Conservation (phyloP, 2,888 invertebrate species). For the Aleiodes testaceus region DNA sequence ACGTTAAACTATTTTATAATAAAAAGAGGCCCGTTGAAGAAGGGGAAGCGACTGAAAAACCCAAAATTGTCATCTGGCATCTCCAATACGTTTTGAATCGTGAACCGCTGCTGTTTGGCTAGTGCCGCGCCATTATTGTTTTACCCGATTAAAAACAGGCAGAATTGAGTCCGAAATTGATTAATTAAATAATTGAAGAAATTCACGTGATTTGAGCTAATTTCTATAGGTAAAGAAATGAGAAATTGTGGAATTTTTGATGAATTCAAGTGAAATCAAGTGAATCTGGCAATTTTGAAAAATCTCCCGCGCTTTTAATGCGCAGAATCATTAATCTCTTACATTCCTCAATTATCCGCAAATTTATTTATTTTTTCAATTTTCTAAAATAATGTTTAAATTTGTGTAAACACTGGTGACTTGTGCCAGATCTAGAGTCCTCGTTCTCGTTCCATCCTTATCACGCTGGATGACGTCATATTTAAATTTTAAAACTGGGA, state of each 20-base stretch:
- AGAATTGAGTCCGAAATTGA: constrained; percentile 5
- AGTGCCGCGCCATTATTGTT: constrained; percentile 69
- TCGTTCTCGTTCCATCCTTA: constrained; percentile 39
- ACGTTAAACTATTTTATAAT: background rate
- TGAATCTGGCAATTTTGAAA: background rate
- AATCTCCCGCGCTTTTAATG: background rate
- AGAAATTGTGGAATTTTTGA: too few species aligned
- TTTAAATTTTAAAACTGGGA: background rate
- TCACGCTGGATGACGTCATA: constrained; percentile 9
- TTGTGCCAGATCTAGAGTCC: constrained; percentile 37
- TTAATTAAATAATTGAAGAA: background rate
- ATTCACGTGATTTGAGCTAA: background rate
- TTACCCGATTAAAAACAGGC: constrained; percentile 49
- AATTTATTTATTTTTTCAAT: background rate
- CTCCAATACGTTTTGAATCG: constrained; percentile 73
- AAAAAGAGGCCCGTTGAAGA: background rate
- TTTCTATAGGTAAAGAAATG: too few species aligned
- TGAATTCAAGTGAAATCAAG: too few species aligned
- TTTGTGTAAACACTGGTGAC: constrained; percentile 23
- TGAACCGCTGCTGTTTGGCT: constrained; percentile 75
- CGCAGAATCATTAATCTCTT: background rate
- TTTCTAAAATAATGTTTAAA: constrained; percentile 16
- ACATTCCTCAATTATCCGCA: too few species aligned
- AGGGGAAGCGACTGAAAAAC: constrained; percentile 41
- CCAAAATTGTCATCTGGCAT: constrained; percentile 52